A percentile compares a stretch with the other conserved stretches of the same genome.
Conservation (phyloP, 2,797 vertebrate genomes). For the Sebastes kiyomatsui region DNA sequence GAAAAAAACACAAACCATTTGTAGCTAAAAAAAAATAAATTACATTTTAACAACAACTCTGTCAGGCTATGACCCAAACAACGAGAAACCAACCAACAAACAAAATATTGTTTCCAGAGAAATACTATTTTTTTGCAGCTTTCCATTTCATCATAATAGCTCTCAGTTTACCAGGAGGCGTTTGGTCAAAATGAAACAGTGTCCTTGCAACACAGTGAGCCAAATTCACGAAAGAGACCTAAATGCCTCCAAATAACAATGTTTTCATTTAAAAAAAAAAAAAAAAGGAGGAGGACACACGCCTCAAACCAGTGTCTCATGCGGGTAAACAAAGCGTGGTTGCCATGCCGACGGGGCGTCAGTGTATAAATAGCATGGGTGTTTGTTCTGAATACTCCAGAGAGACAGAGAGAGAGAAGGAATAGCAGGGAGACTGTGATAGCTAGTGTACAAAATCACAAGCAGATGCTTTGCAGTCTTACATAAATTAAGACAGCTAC, state of each 20-base stretch:
- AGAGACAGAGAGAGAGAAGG: conserved; percentile 25
- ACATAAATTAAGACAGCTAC: background rate
- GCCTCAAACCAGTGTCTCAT: conserved; percentile 60
- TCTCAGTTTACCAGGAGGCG: conserved; percentile 10
- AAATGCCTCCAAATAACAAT: conserved; percentile 50
- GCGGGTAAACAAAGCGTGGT: conserved; percentile 70
- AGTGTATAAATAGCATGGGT: conserved; percentile 70
- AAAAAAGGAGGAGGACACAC: conserved; percentile 14
- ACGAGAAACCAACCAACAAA: conserved; percentile 2
- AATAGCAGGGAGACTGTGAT: conserved; percentile 19
- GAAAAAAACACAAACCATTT: background rate
- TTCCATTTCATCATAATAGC: conserved; percentile 20
- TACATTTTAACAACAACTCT: background rate
- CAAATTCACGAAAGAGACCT: conserved; percentile 29
- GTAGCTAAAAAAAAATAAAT: background rate
- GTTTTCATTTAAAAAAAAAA: conserved; percentile 15
- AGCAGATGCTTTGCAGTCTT: background rate
- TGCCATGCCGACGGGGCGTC: conserved; percentile 64
- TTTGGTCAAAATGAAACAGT: conserved; percentile 36
- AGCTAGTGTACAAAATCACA: conserved; percentile 1
- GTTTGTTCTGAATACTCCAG: conserved; percentile 69
- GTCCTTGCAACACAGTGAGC: background rate
- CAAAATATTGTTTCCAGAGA: conserved; percentile 1
- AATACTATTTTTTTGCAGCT: conserved; percentile 2
- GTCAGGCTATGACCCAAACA: conserved; percentile 2